Evolutionary conservation across 2,888 invertebrate genomes (phyloP).

Genomic region (Drosophila multiciliata): DNA sequence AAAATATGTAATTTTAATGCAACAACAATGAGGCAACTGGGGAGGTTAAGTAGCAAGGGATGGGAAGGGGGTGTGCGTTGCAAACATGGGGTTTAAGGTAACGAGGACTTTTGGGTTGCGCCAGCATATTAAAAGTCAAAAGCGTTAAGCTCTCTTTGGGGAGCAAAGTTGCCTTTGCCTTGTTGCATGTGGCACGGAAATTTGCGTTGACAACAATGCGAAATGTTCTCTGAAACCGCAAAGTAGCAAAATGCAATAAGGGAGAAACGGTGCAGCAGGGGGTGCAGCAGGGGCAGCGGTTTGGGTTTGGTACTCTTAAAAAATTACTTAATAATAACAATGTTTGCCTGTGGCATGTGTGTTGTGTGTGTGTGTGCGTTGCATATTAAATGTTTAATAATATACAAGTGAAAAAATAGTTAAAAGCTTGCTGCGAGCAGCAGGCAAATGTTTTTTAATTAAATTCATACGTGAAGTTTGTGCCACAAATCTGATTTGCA

Average conservation of each 20-base stretch:
- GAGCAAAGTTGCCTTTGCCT: constrained; percentile 47
- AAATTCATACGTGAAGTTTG: constrained; percentile 24
- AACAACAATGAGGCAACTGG: constrained; percentile 46
- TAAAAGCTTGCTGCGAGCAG: constrained; percentile 10
- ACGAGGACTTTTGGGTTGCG: constrained; percentile 57
- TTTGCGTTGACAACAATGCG: constrained; percentile 72
- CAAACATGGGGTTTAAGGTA: constrained; percentile 41
- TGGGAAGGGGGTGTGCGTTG: background rate
- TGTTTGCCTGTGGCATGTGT: constrained; percentile 43
- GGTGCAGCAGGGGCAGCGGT: background rate
- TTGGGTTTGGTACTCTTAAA: constrained; percentile 36
- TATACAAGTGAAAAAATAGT: constrained; percentile 37
- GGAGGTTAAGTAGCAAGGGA: background rate
- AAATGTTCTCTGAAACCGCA: constrained; percentile 61
- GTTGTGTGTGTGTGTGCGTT: background rate
- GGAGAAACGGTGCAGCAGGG: background rate
- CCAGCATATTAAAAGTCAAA: constrained; percentile 76
- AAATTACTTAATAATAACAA: constrained; percentile 74
- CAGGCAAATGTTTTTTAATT: constrained; percentile 37
- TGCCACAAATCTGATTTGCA: constrained; percentile 20
- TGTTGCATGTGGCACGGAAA: constrained; percentile 70
- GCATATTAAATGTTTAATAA: constrained; percentile 62
- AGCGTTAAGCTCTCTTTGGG: constrained; percentile 59
- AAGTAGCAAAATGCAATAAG: constrained; percentile 51
- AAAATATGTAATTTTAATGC: constrained; percentile 70